These are phyloP conservation scores for Aphelocoma californica DNA, from an alignment of 2,797 vertebrate genomes.

Conservation along the genomic window DNA sequence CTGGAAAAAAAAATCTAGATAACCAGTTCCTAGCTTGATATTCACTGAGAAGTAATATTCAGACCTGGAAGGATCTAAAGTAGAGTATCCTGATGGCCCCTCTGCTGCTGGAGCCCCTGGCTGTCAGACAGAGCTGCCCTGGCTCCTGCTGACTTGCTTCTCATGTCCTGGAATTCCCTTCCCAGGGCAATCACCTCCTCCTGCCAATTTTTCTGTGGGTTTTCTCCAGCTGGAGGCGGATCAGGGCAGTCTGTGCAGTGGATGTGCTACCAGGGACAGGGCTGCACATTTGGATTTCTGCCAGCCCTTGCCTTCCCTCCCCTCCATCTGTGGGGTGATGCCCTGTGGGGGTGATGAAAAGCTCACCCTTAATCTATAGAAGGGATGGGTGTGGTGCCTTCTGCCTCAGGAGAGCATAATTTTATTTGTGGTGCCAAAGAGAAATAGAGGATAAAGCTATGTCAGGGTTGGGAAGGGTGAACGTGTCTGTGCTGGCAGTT, in stretches of 20 bases:
- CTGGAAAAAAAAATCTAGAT: neutral
- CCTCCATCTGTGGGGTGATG: neutral
- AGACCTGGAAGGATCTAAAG: neutral
- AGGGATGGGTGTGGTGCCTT: neutral
- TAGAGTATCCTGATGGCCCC: neutral
- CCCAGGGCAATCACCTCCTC: neutral
- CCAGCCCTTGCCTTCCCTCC: neutral
- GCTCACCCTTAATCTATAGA: neutral
- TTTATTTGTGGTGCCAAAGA: neutral
- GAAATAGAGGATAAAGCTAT: neutral
- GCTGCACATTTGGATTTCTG: neutral
- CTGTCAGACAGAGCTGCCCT: neutral
- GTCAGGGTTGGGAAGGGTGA: neutral
- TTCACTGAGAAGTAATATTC: neutral
- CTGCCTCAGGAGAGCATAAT: neutral
- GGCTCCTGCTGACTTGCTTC: accelerated
- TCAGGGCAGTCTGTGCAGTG: neutral
- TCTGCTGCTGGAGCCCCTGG: neutral
- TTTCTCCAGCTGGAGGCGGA: neutral
- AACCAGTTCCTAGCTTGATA: neutral
- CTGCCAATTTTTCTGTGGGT: neutral
- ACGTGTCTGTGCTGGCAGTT: neutral
- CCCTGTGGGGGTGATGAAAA: neutral
- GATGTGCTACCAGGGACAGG: neutral
- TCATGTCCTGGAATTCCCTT: neutral